Conservation (phyloP, 2,888 invertebrate genomes). For the Eupithecia abbreviata region DNA sequence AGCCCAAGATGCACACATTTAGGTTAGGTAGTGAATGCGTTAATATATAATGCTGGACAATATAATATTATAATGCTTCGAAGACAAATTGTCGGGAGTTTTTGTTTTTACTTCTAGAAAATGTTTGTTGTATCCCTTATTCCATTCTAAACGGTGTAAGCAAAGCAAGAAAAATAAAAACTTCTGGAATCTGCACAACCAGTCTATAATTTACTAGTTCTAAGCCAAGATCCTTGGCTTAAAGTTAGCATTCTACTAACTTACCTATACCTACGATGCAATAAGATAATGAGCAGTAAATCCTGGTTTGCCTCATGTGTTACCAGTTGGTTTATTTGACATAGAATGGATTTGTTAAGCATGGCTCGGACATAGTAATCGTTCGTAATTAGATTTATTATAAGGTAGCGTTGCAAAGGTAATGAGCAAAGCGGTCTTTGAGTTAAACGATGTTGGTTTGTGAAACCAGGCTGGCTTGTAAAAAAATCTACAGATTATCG, state of each 20-base stretch:
- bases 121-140: too few species aligned
- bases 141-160: neutral
- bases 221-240: slow-evolving; percentile 6
- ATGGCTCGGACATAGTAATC: slow-evolving; percentile 23
- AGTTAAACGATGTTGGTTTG: neutral
- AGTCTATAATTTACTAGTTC: neutral
- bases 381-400: slow-evolving; percentile 28
- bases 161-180: neutral
- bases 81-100: neutral
- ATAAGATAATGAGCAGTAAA: slow-evolving; percentile 38
- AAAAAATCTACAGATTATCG: neutral
- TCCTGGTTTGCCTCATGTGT: slow-evolving; percentile 34
- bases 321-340: slow-evolving; percentile 29
- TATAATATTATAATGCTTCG: neutral
- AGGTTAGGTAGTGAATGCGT: too few species aligned
- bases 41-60: too few species aligned
- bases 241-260: slow-evolving; percentile 6
- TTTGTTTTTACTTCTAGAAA: neutral
- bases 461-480: neutral
- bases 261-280: slow-evolving; percentile 13
- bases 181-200: neutral
- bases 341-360: slow-evolving; percentile 31
- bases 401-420: slow-evolving; percentile 1
- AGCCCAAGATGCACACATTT: too few species aligned
- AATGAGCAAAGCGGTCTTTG: neutral